Conservation (phyloP, 2,888 invertebrate genomes). For the Pachymerium ferrugineum region DNA sequence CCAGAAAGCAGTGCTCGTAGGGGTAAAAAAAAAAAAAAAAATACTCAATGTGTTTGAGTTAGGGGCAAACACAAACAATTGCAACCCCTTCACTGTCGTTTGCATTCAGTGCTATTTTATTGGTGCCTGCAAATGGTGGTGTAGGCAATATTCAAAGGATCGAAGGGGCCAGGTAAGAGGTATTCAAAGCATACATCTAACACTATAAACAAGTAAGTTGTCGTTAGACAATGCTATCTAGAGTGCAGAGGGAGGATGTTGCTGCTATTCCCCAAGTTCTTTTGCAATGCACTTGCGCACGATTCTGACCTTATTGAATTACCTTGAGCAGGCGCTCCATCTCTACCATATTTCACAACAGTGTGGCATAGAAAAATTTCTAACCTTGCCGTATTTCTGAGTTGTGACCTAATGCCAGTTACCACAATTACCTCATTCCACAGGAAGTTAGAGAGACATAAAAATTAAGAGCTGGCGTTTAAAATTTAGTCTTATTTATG, state of each 20-base stretch:
- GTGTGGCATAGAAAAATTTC: background rate
- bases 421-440: background rate
- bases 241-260: no score
- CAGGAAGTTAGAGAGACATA: background rate
- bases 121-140: background rate
- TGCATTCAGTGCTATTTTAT: background rate
- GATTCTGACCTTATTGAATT: constrained; percentile 23
- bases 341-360: constrained; percentile 3
- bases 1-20: background rate
- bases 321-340: constrained; percentile 11
- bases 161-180: background rate
- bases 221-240: background rate
- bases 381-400: background rate
- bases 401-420: background rate
- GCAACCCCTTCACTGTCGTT: background rate
- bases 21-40: background rate
- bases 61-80: background rate
- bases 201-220: background rate
- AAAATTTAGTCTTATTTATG: no score
- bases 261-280: background rate
- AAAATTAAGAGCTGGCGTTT: constrained; percentile 20
- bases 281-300: constrained; percentile 27
- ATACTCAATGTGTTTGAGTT: no score
- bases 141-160: background rate
- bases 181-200: background rate